phyloP scores from a whole-genome alignment of 1,140 invertebrate genomes.

The Nephila pilipes region DNA sequence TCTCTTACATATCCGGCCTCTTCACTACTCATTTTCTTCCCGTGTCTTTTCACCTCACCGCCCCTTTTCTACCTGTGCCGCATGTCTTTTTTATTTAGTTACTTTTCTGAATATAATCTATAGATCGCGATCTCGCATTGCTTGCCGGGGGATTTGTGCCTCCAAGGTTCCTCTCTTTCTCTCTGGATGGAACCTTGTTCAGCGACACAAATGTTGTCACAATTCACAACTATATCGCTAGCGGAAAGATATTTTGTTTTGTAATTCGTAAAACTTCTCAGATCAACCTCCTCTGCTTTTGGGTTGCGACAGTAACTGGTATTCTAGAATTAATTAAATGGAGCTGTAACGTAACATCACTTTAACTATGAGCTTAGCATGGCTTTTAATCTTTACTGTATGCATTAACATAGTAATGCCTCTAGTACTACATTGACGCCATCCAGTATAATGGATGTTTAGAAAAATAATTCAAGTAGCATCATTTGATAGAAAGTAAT shows the following conservation, averaged over 20 bases:
- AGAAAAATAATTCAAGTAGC: too few species aligned
- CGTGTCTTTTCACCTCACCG: constrained; percentile 8
- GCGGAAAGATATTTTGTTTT: not conserved
- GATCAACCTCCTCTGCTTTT: too few species aligned
- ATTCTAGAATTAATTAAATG: too few species aligned
- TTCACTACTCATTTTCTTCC: constrained; percentile 39
- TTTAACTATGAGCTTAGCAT: too few species aligned
- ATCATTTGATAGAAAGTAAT: too few species aligned
- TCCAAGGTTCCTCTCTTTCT: not conserved
- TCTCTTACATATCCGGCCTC: constrained; percentile 17
- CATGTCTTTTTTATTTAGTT: not conserved
- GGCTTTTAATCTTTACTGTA: too few species aligned
- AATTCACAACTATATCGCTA: not conserved
- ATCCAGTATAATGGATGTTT: too few species aligned
- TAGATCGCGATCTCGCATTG: constrained; percentile 17
- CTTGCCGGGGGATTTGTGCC: not conserved
- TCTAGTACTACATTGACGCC: too few species aligned
- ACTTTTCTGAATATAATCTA: constrained; percentile 42
- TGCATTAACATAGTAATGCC: too few species aligned
- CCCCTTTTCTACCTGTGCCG: constrained; percentile 10
- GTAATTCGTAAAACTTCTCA: not conserved
- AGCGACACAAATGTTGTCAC: not conserved
- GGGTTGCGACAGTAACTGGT: too few species aligned
- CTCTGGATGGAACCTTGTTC: not conserved
- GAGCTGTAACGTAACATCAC: too few species aligned